These are phyloP conservation scores for Cepaea nemoralis DNA, from an alignment of 1,140 invertebrate genomes.

Conservation along the genomic window DNA sequence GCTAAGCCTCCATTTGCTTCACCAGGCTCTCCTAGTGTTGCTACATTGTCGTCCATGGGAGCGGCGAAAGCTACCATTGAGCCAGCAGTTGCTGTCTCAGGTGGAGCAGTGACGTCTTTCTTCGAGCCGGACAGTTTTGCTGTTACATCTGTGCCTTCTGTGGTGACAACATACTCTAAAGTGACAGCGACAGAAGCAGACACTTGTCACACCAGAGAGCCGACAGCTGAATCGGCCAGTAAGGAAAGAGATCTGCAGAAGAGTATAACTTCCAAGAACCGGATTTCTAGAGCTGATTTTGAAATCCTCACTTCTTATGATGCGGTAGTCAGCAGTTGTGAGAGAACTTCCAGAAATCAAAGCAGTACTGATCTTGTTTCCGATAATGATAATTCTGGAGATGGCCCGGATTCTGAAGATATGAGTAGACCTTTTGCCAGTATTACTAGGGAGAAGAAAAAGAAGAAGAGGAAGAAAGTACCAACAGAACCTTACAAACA, in stretches of 20 bases:
- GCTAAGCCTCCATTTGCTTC: neutral
- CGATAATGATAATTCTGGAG: neutral
- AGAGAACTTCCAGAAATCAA: neutral
- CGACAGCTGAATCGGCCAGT: neutral
- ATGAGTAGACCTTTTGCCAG: neutral
- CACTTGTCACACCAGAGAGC: neutral
- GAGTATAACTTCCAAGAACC: neutral
- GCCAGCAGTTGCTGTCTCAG: neutral
- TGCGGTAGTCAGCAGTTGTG: neutral
- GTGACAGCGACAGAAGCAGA: neutral
- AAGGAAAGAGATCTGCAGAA: neutral
- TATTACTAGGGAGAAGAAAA: neutral
- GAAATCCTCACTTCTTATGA: conserved; percentile 6
- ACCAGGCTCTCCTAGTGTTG: neutral
- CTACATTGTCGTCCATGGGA: neutral
- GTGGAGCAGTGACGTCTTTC: neutral
- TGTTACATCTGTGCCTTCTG: neutral
- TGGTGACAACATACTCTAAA: neutral
- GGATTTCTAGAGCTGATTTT: conserved; percentile 30
- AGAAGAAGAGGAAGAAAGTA: neutral
- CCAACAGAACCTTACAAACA: neutral
- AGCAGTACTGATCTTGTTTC: neutral
- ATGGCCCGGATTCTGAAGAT: neutral
- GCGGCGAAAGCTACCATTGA: neutral
- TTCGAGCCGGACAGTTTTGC: neutral